Conservation (phyloP, 2,113 vertebrate species). For the Clinocottus analis region DNA sequence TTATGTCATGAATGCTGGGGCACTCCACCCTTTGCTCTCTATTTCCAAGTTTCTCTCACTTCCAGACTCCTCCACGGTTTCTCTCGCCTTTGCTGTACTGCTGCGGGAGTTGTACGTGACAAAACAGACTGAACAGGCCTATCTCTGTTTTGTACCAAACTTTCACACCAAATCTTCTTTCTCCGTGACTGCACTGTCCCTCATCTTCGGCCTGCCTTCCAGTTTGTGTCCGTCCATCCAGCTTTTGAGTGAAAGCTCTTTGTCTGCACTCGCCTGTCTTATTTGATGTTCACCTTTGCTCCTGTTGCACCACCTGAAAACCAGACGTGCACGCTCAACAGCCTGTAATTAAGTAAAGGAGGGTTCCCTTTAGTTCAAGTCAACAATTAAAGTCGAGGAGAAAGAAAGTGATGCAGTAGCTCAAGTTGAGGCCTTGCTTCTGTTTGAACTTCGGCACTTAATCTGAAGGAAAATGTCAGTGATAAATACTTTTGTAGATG, state of each 20-base stretch:
- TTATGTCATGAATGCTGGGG: constrained; percentile 70
- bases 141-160: constrained; percentile 4
- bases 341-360: constrained; percentile 52
- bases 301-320: constrained; percentile 55
- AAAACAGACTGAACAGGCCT: constrained; percentile 6
- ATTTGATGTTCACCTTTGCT: constrained; percentile 30
- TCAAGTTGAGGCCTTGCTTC: not conserved
- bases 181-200: not conserved
- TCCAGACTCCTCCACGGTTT: constrained; percentile 15
- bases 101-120: not conserved
- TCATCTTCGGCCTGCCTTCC: not conserved
- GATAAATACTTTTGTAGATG: not conserved
- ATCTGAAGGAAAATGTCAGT: not conserved
- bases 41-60: constrained; percentile 18
- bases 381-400: not conserved
- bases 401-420: not conserved
- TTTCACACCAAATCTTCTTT: not conserved
- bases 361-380: constrained; percentile 2
- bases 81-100: constrained; percentile 13
- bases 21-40: constrained; percentile 70
- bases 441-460: not conserved
- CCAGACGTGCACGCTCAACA: constrained; percentile 20
- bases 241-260: constrained; percentile 11
- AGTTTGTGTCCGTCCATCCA: not conserved
- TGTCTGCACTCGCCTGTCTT: constrained; percentile 34